Evolutionary conservation across 2,888 invertebrate genomes (phyloP).

Genomic region (Dryomyza anilis): DNA sequence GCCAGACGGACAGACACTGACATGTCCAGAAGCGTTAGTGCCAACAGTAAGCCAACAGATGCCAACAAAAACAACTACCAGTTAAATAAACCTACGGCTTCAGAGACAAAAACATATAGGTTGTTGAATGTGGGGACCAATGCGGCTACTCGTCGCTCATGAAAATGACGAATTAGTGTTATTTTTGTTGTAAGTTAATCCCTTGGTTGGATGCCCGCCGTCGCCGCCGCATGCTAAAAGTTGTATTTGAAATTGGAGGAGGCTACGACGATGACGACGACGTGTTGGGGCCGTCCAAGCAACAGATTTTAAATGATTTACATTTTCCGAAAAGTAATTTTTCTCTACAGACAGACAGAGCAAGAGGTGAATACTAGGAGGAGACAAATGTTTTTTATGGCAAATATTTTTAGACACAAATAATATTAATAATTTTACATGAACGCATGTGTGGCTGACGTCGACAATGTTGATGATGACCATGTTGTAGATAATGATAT

Average conservation of each 20-base stretch:
- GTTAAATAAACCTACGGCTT: slow-evolving; percentile 2
- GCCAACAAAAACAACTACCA: background rate
- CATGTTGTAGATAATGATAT: background rate
- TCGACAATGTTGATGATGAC: background rate
- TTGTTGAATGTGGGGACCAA: no score
- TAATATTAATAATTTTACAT: background rate
- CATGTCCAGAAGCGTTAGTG: no score
- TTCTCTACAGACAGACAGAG: no score
- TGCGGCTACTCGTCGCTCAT: background rate
- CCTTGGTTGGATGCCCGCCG: no score
- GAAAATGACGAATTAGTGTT: slow-evolving; percentile 12
- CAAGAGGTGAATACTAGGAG: no score
- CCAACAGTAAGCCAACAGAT: background rate
- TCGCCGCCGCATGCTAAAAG: no score
- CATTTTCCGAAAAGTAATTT: no score
- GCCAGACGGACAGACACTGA: no score
- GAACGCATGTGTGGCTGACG: background rate
- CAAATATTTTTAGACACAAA: background rate
- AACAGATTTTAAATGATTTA: background rate
- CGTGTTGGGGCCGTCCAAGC: no score
- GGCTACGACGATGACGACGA: background rate
- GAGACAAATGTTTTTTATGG: background rate
- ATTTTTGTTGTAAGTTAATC: slow-evolving; percentile 8
- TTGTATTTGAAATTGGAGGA: background rate
- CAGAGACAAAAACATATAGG: background rate